Evolutionary conservation across 2,888 invertebrate species (phyloP).

Genomic region (Micoletzkya japonica): DNA sequence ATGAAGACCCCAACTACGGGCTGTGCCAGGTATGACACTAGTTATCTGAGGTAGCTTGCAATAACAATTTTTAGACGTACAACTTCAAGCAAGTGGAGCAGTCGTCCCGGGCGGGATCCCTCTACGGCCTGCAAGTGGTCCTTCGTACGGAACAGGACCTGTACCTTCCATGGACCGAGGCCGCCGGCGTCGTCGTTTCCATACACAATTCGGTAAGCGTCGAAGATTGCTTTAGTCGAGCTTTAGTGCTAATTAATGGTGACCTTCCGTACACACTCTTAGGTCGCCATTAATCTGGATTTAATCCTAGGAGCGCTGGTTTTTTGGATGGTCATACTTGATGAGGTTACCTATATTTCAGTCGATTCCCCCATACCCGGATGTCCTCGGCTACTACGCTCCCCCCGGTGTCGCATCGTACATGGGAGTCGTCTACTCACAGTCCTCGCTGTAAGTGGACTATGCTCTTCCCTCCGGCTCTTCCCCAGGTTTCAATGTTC

Average conservation of each 20-base stretch:
- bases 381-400: constrained; percentile 48
- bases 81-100: constrained; percentile 47
- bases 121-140: constrained; percentile 58
- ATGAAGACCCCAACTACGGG: constrained; percentile 11
- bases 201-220: constrained; percentile 50
- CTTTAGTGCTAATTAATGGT: neutral
- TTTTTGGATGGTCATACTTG: neutral
- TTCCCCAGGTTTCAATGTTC: too few species aligned
- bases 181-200: constrained; percentile 63
- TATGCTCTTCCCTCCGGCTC: too few species aligned
- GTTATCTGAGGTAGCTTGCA: neutral
- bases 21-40: constrained; percentile 1
- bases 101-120: constrained; percentile 48
- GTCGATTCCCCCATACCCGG: constrained; percentile 38
- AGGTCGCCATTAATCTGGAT: too few species aligned
- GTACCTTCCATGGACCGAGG: constrained; percentile 58
- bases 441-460: too few species aligned
- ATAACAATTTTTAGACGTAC: constrained; percentile 58
- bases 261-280: neutral
- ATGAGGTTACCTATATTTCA: neutral
- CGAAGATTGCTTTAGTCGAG: neutral
- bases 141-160: constrained; percentile 33
- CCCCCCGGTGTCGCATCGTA: constrained; percentile 51
- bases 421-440: too few species aligned
- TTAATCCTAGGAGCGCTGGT: neutral